Conservation (phyloP, 1,140 invertebrate species). For the Drosophila littoralis region DNA sequence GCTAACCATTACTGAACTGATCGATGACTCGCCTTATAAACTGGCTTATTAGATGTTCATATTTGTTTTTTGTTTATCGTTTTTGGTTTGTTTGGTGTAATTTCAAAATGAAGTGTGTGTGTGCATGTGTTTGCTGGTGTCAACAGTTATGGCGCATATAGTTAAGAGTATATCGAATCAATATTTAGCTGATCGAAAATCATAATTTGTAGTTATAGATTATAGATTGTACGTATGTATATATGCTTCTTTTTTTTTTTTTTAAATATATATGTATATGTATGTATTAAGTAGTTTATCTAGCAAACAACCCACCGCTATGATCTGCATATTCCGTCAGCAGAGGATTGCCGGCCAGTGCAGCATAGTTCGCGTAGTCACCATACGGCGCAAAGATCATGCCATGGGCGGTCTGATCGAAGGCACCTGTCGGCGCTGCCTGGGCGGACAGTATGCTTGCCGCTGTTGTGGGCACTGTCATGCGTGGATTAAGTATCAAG, state of each 20-base stretch:
- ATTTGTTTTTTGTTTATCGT: constrained; percentile 8
- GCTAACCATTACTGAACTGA: constrained; percentile 35
- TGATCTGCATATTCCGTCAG: constrained; percentile 95
- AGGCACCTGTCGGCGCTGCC: constrained; percentile 90
- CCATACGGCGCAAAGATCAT: constrained; percentile 92
- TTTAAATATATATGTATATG: constrained; percentile 10
- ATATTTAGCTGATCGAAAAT: constrained; percentile 32
- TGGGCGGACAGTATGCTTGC: constrained; percentile 90
- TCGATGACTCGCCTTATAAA: constrained; percentile 24
- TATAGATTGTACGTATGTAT: constrained; percentile 12
- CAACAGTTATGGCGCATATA: constrained; percentile 52
- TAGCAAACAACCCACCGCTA: constrained; percentile 97
- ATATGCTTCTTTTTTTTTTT: not conserved
- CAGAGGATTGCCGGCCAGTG: constrained; percentile 91
- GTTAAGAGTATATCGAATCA: constrained; percentile 39
- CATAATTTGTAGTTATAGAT: constrained; percentile 29
- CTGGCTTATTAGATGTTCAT: constrained; percentile 19
- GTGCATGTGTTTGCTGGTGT: constrained; percentile 40
- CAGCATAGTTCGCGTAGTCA: constrained; percentile 95
- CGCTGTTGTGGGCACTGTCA: constrained; percentile 92
- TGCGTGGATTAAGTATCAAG: constrained; percentile 93
- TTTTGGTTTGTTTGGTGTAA: constrained; percentile 1
- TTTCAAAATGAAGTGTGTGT: constrained; percentile 26
- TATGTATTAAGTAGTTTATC: constrained; percentile 84
- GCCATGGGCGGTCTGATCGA: constrained; percentile 85